A percentile compares a stretch with the other conserved stretches of the same genome.
Evolutionary conservation across 1,140 invertebrate genomes (phyloP).

Genomic region (Calliopsis andreniformis): DNA sequence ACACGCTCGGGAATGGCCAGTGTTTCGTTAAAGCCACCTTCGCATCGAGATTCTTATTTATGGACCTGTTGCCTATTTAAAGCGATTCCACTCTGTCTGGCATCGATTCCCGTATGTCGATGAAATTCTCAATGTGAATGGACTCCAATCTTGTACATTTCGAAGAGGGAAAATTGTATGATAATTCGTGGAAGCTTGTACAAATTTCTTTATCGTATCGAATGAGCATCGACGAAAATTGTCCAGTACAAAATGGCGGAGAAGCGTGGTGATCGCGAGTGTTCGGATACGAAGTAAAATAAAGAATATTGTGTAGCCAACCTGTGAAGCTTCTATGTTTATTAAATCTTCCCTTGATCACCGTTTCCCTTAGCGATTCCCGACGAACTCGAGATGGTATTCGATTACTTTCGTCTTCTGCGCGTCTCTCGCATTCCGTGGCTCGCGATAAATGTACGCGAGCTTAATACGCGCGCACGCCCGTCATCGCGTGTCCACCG

Average conservation of each 20-base stretch:
- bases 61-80: slow-evolving; percentile 42
- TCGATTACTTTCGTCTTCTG: slow-evolving; percentile 62
- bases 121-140: not conserved
- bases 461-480: not conserved
- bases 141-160: too few species aligned
- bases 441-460: not conserved
- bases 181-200: too few species aligned
- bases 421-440: slow-evolving; percentile 54
- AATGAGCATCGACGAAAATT: not conserved
- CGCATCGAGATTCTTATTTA: slow-evolving; percentile 41
- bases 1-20: slow-evolving; percentile 58
- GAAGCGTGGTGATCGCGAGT: slow-evolving; percentile 11
- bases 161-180: too few species aligned
- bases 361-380: slow-evolving; percentile 46
- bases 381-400: slow-evolving; percentile 58
- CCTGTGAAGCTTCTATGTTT: slow-evolving; percentile 52
- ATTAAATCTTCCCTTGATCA: slow-evolving; percentile 61
- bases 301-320: slow-evolving; percentile 64
- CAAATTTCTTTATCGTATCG: too few species aligned
- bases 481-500: slow-evolving; percentile 24
- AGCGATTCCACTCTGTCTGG: slow-evolving; percentile 12
- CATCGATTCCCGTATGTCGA: not conserved
- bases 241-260: not conserved
- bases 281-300: slow-evolving; percentile 57
- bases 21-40: slow-evolving; percentile 35